Base-by-base conservation (phyloP, 2,888 invertebrate species). In the Scaptomyza cyrtandrae region DNA sequence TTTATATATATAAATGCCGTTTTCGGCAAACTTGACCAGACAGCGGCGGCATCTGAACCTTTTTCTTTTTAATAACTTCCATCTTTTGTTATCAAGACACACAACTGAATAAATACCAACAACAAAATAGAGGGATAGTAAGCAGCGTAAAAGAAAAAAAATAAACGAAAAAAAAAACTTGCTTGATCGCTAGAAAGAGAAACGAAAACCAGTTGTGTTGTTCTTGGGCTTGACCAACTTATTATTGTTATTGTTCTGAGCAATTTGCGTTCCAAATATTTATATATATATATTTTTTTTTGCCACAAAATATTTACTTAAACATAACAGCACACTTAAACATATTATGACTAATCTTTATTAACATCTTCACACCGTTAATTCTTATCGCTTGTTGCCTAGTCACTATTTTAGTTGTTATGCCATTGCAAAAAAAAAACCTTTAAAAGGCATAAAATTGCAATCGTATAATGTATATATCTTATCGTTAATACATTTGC, bases 221-320 rank as follows among this genome's bases (percentile, higher is more conserved):
- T 24, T 45, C 67, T 69, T 62, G 58, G 44, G 27, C 49, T 16
- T 75, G 67, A 60, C 74, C 78, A 78, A 78, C 67, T 78, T 69
- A 54, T 60, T 78, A 39, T 67, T 73, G 78, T 75, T 75, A 75
- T 74, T 74, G 78, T 75, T 73, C 74, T 75, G 57, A 75, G 56
- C 67, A 53, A 73, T 73, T 73, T 62, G 67, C 56, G 78, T 57
- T 73, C 67, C 78, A 77, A 75, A 75, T 77, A 75, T 77, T 3
- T 2, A 1, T 35, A 11, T 33, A 11, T 33, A 31, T 31, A 31
- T 33, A 33, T 77, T 72, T 77, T 72, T 49, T 64, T 64, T 60
- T 46, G 61, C 53, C 19, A 11, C 53, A 62, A 71, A 71, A 71
- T 74, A 61, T 58, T 71, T 65, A 65, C 19, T 61, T 61, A 45